phyloP scores from a whole-genome alignment of 1,140 invertebrate species.

The Callitettix versicolor region DNA sequence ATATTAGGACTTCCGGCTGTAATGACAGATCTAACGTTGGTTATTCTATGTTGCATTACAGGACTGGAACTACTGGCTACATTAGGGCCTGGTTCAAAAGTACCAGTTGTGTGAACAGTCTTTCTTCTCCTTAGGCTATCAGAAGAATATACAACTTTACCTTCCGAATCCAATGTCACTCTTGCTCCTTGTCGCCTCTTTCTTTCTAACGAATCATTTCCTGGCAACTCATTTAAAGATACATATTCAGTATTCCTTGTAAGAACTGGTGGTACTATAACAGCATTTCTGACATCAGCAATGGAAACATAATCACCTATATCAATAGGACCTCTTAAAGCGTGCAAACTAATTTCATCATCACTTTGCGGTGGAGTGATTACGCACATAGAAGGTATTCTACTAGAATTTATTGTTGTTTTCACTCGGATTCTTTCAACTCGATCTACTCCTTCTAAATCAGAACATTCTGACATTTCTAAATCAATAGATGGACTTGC shows the following conservation, averaged over 20 bases:
- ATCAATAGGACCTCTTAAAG: constrained; percentile 28
- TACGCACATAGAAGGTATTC: constrained; percentile 86
- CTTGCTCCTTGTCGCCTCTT: constrained; percentile 52
- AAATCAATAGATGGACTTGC: constrained; percentile 61
- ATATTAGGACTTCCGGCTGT: constrained; percentile 9
- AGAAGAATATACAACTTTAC: constrained; percentile 80
- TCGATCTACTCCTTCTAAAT: constrained; percentile 67
- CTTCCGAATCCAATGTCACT: constrained; percentile 76
- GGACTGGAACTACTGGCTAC: constrained; percentile 24
- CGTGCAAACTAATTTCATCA: constrained; percentile 48
- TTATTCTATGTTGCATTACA: constrained; percentile 22
- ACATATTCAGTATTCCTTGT: constrained; percentile 59
- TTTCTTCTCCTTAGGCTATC: constrained; percentile 74
- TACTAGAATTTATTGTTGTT: constrained; percentile 72
- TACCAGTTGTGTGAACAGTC: constrained; percentile 69
- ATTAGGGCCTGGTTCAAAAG: constrained; percentile 54
- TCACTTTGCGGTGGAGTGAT: constrained; percentile 80
- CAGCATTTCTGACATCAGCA: constrained; percentile 64
- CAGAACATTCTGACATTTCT: constrained; percentile 66
- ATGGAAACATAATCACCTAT: constrained; percentile 76
- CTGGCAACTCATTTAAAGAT: constrained; percentile 58
- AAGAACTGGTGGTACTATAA: constrained; percentile 38
- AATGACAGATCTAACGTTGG: constrained; percentile 24
- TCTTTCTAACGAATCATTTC: constrained; percentile 28
- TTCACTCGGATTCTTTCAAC: constrained; percentile 75